Base-by-base conservation (phyloP, 64 coral and sea anemone genomes). In the Astreopora myriophthalma region DNA sequence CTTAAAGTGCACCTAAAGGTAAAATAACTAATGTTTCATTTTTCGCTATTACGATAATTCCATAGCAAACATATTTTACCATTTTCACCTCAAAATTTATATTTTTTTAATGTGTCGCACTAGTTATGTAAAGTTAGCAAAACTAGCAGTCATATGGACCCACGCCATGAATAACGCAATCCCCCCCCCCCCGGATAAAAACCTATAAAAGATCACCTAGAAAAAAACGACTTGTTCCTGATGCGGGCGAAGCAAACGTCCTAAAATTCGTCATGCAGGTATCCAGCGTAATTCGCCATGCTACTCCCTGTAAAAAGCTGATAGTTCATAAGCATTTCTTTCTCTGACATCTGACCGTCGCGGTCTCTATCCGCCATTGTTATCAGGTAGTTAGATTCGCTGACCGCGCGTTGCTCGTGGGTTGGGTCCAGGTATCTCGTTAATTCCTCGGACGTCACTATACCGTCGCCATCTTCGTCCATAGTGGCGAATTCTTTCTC, bases 191-290 rank as follows among this genome's bases (percentile, higher is more conserved):
- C n/a, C n/a, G n/a, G n/a, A 8, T 6, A 44, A 44, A 44, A 44
- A 0, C 40, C 40, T 44, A 8, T 44, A 44, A 44, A 44, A 44
- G n/a, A n/a, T n/a, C n/a, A n/a, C n/a, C 40, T 44, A 86, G 36
- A 17, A n/a, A 81, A 33, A 34, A 36, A 12, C n/a, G 6, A 2
- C 34, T 85, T 42, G 4, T 19, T 51, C 11, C 11, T 17, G 0
- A 44, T n/a, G 29, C 11, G 6, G 6, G 30, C 1, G 16, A 73
- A 33, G 42, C 1, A 52, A 30, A 24, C 23, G 39, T 46, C 26
- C 36, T 85, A 98, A 76, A 98, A 98, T 87, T 98, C 96, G 37
- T 98, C 96, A 39, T 98, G 96, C 26, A 98, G 52, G 57, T 95
- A 75, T 2, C 40, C 92, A 35, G 73, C 86, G 87, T 84, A 93